These are phyloP conservation scores for Palloptera scutellata DNA, from an alignment of 2,888 invertebrate genomes.

Conservation along the genomic window DNA sequence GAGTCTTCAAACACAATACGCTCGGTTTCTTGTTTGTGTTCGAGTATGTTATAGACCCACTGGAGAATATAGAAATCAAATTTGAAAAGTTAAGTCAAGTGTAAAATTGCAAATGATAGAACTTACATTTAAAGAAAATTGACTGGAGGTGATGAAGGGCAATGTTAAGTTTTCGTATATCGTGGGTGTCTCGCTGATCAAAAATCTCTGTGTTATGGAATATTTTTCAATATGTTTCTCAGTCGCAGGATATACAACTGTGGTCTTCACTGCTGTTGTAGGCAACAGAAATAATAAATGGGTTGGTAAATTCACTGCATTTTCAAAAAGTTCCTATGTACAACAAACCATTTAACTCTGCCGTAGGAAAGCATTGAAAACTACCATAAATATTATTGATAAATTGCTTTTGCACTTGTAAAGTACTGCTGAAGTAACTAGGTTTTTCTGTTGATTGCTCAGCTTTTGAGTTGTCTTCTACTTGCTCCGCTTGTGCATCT, in stretches of 20 bases:
- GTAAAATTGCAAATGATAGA: neutral
- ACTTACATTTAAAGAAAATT: conserved; percentile 81
- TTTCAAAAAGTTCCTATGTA: too few relatives aligned
- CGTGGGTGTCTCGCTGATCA: conserved; percentile 85
- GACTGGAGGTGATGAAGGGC: conserved; percentile 76
- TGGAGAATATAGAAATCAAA: conserved; percentile 59
- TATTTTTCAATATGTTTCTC: conserved; percentile 92
- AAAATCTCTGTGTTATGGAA: conserved; percentile 73
- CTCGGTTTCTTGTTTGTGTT: conserved; percentile 89
- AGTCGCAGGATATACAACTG: conserved; percentile 92
- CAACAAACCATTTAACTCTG: conserved; percentile 70
- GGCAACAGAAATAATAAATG: neutral
- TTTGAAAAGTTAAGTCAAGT: conserved; percentile 43
- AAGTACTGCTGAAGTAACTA: conserved; percentile 70
- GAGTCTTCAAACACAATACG: conserved; percentile 84
- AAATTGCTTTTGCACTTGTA: conserved; percentile 71
- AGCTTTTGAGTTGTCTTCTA: neutral
- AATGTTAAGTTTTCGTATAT: conserved; percentile 81
- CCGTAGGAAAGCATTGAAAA: conserved; percentile 75
- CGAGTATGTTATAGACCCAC: conserved; percentile 98
- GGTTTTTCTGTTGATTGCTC: conserved; percentile 30
- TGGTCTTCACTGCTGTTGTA: conserved; percentile 79
- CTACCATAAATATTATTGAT: conserved; percentile 87
- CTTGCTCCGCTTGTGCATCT: conserved; percentile 23
- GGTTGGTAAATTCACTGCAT: neutral